Percentiles rank a stretch among this genome's conserved stretches.
Evolutionary conservation across 2,797 vertebrate species (phyloP).

Genomic region (Rhadinocentrus ornatus): DNA sequence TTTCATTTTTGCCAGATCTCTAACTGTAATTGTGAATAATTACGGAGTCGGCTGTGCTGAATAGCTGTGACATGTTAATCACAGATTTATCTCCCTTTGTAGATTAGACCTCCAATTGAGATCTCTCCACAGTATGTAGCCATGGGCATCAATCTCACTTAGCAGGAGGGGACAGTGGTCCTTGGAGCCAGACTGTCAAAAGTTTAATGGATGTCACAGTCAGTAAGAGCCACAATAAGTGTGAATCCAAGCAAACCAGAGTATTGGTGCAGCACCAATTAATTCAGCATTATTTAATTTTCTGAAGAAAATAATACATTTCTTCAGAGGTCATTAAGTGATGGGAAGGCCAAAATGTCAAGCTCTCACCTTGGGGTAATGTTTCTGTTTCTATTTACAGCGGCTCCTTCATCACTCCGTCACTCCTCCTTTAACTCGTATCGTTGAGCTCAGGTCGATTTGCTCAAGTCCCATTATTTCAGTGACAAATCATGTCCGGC

Average conservation of each 20-base stretch:
- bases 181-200: constrained; percentile 73
- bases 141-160: constrained; percentile 79
- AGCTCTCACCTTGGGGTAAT: constrained; percentile 66
- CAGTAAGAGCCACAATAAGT: constrained; percentile 68
- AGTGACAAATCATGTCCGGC: constrained; percentile 69
- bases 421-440: constrained; percentile 54
- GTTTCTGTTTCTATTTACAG: constrained; percentile 66
- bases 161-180: constrained; percentile 70
- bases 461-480: constrained; percentile 65
- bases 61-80: constrained; percentile 78
- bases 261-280: constrained; percentile 50
- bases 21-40: constrained; percentile 80
- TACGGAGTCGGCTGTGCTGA: constrained; percentile 55
- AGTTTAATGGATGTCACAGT: constrained; percentile 80
- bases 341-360: constrained; percentile 50
- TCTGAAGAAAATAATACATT: constrained; percentile 59
- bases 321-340: constrained; percentile 58
- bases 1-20: constrained; percentile 73
- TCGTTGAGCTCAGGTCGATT: constrained; percentile 68
- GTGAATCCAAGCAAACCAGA: constrained; percentile 61
- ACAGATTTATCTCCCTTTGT: constrained; percentile 77
- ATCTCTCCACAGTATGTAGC: constrained; percentile 66
- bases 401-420: constrained; percentile 52
- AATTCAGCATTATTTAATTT: constrained; percentile 71
- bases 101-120: constrained; percentile 74